phyloP scores from a whole-genome alignment of 2,113 vertebrate species.

The Archilochus colubris region DNA sequence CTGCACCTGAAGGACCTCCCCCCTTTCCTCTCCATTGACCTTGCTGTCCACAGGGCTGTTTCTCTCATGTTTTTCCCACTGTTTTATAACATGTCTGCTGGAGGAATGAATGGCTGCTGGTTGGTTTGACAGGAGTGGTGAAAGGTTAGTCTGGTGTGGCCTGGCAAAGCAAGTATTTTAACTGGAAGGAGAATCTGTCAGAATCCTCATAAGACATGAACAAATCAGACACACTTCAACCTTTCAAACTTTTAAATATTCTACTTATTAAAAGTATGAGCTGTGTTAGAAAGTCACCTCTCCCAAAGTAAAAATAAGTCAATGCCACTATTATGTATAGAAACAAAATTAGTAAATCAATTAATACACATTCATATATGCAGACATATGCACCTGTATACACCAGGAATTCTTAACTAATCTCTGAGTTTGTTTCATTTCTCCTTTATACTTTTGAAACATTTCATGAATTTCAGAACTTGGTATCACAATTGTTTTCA shows the following conservation, averaged over 20 bases:
- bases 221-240: not conserved
- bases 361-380: no score
- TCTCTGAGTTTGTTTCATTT: not conserved
- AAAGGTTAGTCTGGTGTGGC: not conserved
- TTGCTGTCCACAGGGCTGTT: not conserved
- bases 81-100: not conserved
- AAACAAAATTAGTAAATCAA: not conserved
- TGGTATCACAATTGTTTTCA: not conserved
- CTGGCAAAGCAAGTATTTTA: not conserved
- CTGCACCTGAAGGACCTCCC: not conserved
- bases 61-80: not conserved
- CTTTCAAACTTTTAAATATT: not conserved
- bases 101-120: not conserved
- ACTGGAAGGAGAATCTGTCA: not conserved
- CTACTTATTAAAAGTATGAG: not conserved
- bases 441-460: not conserved
- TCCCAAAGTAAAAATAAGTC: not conserved
- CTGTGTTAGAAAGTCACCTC: not conserved
- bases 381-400: not conserved
- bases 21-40: not conserved
- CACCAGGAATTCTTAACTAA: not conserved
- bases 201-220: not conserved
- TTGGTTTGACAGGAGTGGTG: not conserved
- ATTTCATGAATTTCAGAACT: not conserved
- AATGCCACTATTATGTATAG: not conserved